Evolutionary conservation across 2,797 vertebrate species (phyloP).

Genomic region (Dermochelys coriacea): DNA sequence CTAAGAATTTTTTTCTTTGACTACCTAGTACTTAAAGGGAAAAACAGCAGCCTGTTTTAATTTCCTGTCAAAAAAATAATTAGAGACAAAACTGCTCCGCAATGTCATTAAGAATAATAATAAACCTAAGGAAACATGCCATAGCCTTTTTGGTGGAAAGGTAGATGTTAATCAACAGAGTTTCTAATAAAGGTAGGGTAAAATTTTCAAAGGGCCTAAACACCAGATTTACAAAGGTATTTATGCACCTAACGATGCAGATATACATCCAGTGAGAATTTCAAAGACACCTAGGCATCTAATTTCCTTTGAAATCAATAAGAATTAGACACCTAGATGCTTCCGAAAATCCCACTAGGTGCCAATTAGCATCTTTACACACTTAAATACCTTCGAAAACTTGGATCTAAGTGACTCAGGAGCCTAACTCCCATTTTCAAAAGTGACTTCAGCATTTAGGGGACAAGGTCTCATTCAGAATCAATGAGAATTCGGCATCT

Average conservation of each 20-base stretch:
- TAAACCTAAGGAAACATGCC: slow-evolving; percentile 51
- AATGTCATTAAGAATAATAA: slow-evolving; percentile 58
- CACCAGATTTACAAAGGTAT: rapidly evolving
- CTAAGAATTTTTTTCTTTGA: background rate
- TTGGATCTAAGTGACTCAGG: rapidly evolving
- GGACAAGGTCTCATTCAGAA: background rate
- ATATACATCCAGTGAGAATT: background rate
- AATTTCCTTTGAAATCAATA: background rate
- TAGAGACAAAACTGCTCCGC: slow-evolving; percentile 65
- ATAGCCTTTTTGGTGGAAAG: slow-evolving; percentile 7
- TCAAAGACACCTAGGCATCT: background rate
- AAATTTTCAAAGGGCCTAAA: background rate
- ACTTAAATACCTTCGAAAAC: background rate
- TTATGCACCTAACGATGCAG: background rate
- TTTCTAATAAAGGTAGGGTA: background rate
- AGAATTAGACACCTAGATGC: background rate
- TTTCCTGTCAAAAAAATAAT: slow-evolving; percentile 69
- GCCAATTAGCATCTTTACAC: background rate
- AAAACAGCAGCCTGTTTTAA: slow-evolving; percentile 48
- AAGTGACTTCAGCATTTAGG: rapidly evolving
- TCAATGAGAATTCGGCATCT: background rate
- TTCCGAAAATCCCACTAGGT: background rate
- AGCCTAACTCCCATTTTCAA: background rate
- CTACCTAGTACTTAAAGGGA: slow-evolving; percentile 9
- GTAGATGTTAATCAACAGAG: background rate